A percentile compares a stretch with the other conserved stretches of the same genome.
Evolutionary conservation across 2,888 invertebrate genomes (phyloP).

Genomic region (Barypeithes pellucidus): DNA sequence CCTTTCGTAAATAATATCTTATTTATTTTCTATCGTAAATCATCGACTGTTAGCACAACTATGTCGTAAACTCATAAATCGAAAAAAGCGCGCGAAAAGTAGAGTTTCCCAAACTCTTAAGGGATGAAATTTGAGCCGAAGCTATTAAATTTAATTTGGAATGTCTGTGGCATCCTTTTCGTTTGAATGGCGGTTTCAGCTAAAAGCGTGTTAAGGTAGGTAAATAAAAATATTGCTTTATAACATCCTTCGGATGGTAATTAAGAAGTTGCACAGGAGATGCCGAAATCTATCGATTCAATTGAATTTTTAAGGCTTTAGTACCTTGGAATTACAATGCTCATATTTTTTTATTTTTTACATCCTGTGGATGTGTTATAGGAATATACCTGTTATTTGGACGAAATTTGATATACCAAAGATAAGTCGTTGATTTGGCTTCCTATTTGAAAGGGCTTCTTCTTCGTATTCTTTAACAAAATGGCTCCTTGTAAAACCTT

Average conservation of each 20-base stretch:
- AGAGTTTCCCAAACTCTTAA: slow-evolving; percentile 16
- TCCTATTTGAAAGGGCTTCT: slow-evolving; percentile 14
- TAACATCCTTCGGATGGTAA: slow-evolving; percentile 40
- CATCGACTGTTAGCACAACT: slow-evolving; percentile 36
- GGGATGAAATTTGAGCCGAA: slow-evolving; percentile 28
- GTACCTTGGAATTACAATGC: slow-evolving; percentile 33
- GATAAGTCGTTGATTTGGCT: slow-evolving; percentile 14
- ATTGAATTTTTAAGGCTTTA: slow-evolving; percentile 42
- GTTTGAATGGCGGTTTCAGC: slow-evolving; percentile 33
- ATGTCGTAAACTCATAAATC: slow-evolving; percentile 49
- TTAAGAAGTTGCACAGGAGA: slow-evolving; percentile 38
- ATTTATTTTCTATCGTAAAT: slow-evolving; percentile 35
- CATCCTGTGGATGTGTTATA: slow-evolving; percentile 40
- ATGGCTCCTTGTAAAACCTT: slow-evolving; percentile 30
- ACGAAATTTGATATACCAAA: slow-evolving; percentile 40
- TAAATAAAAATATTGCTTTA: slow-evolving; percentile 48
- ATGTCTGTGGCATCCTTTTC: slow-evolving; percentile 36
- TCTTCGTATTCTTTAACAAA: slow-evolving; percentile 27
- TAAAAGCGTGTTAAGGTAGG: slow-evolving; percentile 41
- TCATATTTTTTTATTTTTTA: slow-evolving; percentile 37
- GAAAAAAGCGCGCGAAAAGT: slow-evolving; percentile 34
- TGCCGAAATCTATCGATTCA: slow-evolving; percentile 42
- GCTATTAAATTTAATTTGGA: slow-evolving; percentile 44
- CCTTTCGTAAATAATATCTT: slow-evolving; percentile 17
- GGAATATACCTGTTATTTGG: slow-evolving; percentile 35